Evolutionary conservation across 2,888 invertebrate genomes (phyloP).

Genomic region (Dendrolimus houi): DNA sequence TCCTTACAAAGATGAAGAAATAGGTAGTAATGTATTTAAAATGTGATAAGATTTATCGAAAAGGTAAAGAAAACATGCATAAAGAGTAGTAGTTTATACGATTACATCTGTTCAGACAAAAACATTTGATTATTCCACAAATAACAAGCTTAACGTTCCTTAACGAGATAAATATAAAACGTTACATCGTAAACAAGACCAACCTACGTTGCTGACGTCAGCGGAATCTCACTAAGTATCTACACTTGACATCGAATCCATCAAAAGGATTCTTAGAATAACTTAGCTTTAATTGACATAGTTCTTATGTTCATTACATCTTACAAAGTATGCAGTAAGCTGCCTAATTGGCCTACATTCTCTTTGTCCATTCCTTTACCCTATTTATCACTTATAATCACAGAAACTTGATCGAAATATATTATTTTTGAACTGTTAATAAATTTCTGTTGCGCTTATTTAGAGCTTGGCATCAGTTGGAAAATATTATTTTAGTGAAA

Average conservation of each 20-base stretch:
- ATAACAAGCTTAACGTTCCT: no score
- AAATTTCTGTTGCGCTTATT: neutral
- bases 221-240: neutral
- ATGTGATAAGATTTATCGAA: no score
- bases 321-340: conserved; percentile 16
- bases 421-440: neutral
- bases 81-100: no score
- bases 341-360: conserved; percentile 47
- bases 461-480: neutral
- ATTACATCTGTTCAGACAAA: no score
- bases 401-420: conserved; percentile 9
- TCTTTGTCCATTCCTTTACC: conserved; percentile 9
- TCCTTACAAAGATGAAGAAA: no score
- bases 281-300: conserved; percentile 2
- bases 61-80: no score
- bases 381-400: neutral
- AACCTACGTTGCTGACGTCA: neutral
- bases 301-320: conserved; percentile 19
- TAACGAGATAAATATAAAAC: no score
- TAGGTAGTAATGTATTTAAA: no score
- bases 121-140: no score
- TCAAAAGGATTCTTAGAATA: conserved; percentile 26
- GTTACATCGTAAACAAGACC: neutral
- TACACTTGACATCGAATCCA: conserved; percentile 16
- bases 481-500: no score